Base-by-base conservation (phyloP, 2,113 vertebrate species). In the Leuciscus idus region DNA sequence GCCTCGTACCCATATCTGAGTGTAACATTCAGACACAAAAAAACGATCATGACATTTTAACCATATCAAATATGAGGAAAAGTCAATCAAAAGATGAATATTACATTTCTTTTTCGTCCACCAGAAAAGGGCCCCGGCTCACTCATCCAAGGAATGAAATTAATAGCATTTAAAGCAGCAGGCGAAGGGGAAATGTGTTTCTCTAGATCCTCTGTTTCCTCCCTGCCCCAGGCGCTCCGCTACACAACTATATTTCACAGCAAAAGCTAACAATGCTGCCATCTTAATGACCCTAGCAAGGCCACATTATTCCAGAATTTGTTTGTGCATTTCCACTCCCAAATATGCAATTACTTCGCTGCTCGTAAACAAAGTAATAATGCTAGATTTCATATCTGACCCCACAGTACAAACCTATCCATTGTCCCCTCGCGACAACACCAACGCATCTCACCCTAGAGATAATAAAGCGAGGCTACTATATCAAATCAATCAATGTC, bases 141-240 rank as follows among this genome's bases (percentile, higher is more conserved):
- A 77, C 70, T 88, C 80, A 81, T 72, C 61, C 79, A 72, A 77
- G 62, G 84, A 52, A 77, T 83, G 87, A 85, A 88, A 85, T 85
- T 88, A 88, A 88, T 78, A 88, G 84, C 87, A 85, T 88, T 88
- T 84, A 88, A 83, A 88, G 74, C 72, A 83, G 84, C 79, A 81
- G 84, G 80, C 84, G 83, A 72, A 82, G 82, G 39, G 76, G 72
- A 85, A 82, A 81, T 88, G 79, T 66, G 81, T 72, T 83, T 83
- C 52, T 85, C 17, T 33, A 85, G 87, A 88, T 85, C 78, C 83
- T 82, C 83, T 61, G 33, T 61, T 76, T 64, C 52, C 66, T 66
- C 33, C 75, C 68, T 39, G 61, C 86, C 76, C 52, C 59, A 77
- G 84, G 84, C 84, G n/a, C 46, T 83, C 81, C 55, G 48, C 74